Evolutionary conservation across 2,888 invertebrate genomes (phyloP).

Genomic region (Andrena dorsata): DNA sequence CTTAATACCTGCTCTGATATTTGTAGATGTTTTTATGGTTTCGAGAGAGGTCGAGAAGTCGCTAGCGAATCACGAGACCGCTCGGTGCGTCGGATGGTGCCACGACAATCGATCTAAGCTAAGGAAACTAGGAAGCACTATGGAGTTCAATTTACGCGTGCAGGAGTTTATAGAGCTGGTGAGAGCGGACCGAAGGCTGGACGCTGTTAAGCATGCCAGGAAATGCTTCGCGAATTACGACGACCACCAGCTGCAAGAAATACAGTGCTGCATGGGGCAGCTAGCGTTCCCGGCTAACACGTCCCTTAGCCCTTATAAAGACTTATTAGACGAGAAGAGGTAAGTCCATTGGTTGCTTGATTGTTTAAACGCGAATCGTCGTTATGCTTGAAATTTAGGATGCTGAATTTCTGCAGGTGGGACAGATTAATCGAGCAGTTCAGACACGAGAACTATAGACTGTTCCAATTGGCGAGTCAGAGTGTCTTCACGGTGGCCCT

Average conservation of each 20-base stretch:
- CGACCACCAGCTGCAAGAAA: conserved; percentile 93
- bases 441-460: conserved; percentile 96
- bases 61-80: conserved; percentile 92
- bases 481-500: conserved; percentile 96
- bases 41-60: conserved; percentile 95
- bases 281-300: conserved; percentile 96
- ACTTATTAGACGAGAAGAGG: conserved; percentile 88
- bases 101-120: conserved; percentile 98
- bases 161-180: conserved; percentile 98
- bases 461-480: conserved; percentile 96
- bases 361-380: not conserved
- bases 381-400: not conserved
- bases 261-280: conserved; percentile 98
- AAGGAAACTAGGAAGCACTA: conserved; percentile 95
- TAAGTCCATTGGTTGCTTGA: conserved; percentile 46
- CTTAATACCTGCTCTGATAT: not conserved
- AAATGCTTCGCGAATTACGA: conserved; percentile 96
- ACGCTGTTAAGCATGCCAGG: conserved; percentile 97
- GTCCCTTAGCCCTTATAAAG: conserved; percentile 88
- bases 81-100: conserved; percentile 97
- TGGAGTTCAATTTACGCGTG: conserved; percentile 97
- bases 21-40: conserved; percentile 92
- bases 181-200: conserved; percentile 93
- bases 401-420: conserved; percentile 88
- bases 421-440: conserved; percentile 94